phyloP scores from a whole-genome alignment of 2,888 invertebrate genomes.

The Lasius fuliginosus region DNA sequence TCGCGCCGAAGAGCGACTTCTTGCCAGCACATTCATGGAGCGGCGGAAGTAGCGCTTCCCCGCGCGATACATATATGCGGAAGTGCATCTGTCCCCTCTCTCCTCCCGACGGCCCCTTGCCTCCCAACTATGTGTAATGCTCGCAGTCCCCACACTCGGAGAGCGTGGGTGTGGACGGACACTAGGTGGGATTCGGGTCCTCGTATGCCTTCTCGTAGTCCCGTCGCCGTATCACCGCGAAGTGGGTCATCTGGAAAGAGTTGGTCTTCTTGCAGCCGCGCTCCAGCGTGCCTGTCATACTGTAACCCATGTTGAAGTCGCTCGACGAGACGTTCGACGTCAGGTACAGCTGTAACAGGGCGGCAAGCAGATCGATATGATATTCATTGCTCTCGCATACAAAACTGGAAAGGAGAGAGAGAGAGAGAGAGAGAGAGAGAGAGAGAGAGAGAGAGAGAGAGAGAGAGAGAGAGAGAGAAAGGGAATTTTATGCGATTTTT shows the following conservation, averaged over 20 bases:
- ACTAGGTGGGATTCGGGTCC: constrained; percentile 85
- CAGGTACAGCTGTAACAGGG: constrained; percentile 89
- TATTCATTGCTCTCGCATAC: constrained; percentile 27
- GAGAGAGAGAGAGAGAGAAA: not conserved
- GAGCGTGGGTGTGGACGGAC: constrained; percentile 85
- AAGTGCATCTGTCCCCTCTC: constrained; percentile 9
- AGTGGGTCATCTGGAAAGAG: constrained; percentile 94
- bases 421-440: not conserved
- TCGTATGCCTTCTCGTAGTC: constrained; percentile 89
- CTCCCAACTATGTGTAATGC: constrained; percentile 80
- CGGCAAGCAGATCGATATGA: constrained; percentile 25
- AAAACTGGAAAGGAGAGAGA: not conserved
- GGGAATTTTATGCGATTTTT: not conserved
- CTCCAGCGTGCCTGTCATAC: constrained; percentile 95
- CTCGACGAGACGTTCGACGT: constrained; percentile 94
- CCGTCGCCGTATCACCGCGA: constrained; percentile 94
- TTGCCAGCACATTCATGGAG: constrained; percentile 18
- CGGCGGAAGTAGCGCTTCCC: constrained; percentile 6
- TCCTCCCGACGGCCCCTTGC: constrained; percentile 27
- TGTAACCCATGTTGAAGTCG: constrained; percentile 96
- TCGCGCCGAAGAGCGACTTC: constrained; percentile 27
- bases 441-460: not conserved
- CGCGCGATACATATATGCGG: constrained; percentile 21
- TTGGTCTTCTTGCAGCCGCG: constrained; percentile 92
- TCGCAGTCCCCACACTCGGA: constrained; percentile 85